These are phyloP conservation scores for Diaphora mendica DNA, from an alignment of 2,888 invertebrate genomes.

Conservation along the genomic window DNA sequence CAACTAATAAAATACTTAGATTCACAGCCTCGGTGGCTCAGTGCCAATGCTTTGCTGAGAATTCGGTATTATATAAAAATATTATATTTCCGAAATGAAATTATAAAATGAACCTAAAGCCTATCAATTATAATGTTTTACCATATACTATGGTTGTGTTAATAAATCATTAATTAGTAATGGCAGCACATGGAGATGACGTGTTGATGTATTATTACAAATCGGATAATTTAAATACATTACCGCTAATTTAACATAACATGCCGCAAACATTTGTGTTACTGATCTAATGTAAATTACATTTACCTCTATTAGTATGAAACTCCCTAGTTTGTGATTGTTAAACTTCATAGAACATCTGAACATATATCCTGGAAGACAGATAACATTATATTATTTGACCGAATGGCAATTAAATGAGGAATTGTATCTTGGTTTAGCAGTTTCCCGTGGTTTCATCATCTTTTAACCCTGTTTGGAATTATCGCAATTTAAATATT, in stretches of 20 bases:
- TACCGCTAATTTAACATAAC: conserved; percentile 8
- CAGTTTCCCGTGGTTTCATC: neutral
- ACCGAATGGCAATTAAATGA: neutral
- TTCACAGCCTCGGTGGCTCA: too few species aligned
- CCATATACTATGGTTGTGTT: conserved; percentile 16
- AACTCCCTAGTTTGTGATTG: neutral
- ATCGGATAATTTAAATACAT: conserved; percentile 20
- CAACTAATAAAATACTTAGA: too few species aligned
- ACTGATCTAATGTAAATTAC: neutral
- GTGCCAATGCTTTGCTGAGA: too few species aligned
- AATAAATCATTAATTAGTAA: conserved; percentile 36
- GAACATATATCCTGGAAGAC: neutral
- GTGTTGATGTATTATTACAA: conserved; percentile 31
- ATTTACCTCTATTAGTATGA: conserved; percentile 1
- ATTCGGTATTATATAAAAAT: too few species aligned
- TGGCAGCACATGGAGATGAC: conserved; percentile 29
- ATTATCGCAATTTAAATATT: neutral
- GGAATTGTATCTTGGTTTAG: neutral
- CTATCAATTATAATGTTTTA: neutral
- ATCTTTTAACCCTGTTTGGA: neutral
- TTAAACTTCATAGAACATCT: neutral
- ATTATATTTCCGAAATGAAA: too few species aligned
- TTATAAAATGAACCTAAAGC: neutral
- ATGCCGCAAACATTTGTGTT: conserved; percentile 15
- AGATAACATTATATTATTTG: neutral